Percentiles rank a stretch among this genome's conserved stretches.
Evolutionary conservation across 2,888 invertebrate genomes (phyloP).

Genomic region (Galerucella nymphaeae): DNA sequence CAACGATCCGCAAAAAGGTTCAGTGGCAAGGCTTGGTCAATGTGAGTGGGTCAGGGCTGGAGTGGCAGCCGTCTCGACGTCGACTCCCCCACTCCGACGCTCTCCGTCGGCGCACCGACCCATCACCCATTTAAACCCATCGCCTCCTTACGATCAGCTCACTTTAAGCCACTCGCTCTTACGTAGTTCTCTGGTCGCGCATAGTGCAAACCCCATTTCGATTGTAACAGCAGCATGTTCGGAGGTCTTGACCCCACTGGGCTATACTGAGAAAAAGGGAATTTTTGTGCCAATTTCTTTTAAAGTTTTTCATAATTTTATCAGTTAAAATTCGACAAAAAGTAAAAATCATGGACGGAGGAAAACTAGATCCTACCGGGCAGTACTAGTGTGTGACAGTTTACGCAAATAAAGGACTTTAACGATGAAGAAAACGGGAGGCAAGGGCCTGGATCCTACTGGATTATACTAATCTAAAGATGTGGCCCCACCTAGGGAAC

Average conservation of each 20-base stretch:
- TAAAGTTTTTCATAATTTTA: conserved; percentile 22
- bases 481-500: conserved; percentile 64
- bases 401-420: conserved; percentile 32
- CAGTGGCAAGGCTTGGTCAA: conserved; percentile 58
- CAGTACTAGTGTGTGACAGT: conserved; percentile 44
- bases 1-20: conserved; percentile 55
- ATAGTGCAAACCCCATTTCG: conserved; percentile 36
- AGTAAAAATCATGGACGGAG: conserved; percentile 63
- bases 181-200: conserved; percentile 31
- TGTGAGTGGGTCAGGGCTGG: conserved; percentile 65
- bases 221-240: conserved; percentile 54
- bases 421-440: conserved; percentile 43
- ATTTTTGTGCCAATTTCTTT: conserved; percentile 34
- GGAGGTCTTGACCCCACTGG: conserved; percentile 62
- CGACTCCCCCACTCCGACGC: conserved; percentile 56
- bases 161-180: conserved; percentile 39
- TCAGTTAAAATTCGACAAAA: conserved; percentile 22
- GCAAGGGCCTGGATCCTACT: conserved; percentile 62
- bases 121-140: conserved; percentile 57
- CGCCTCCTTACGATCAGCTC: conserved; percentile 45
- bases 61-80: conserved; percentile 58
- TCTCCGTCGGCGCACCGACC: conserved; percentile 57
- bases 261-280: conserved; percentile 55
- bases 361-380: conserved; percentile 64
- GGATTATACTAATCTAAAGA: conserved; percentile 60